Base-by-base conservation (phyloP, 2,888 invertebrate species). In the Ecliptopera silaceata region DNA sequence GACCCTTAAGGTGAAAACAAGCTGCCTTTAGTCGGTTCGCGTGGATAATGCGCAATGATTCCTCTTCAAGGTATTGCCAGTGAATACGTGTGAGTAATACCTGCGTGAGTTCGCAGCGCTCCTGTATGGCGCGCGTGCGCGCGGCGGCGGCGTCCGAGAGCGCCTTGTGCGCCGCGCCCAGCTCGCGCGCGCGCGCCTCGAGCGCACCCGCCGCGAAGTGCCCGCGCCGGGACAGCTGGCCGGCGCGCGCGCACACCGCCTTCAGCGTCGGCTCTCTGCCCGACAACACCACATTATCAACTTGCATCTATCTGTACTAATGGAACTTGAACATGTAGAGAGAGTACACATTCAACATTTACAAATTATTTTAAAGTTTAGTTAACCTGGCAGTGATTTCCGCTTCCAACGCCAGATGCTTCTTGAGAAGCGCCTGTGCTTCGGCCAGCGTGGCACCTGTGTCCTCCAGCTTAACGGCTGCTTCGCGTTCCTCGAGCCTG, bases 391-490 rank as follows among this genome's bases (percentile, higher is more conserved):
- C 96, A 8, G 95, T 92, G 6, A 98, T 91, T 79, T 99, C 98
- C 0, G 97, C 96, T 80, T 99, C 98, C 31, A 99, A 79, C 0
- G 96, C 95, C 76, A 97, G 95, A 75, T 99, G 98, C 82, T 98
- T 98, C 92, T 99, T 99, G 74, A 97, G 96, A 41, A 98, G 89
- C 54, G 95, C 95, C 75, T 98, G 97, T 0, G 98, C 97, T 11
- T 96, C 95, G 1, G 82, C 77, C 42, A 90, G 74, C 0, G 83
- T 77, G 11, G 75, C 62, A 32, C 87, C 89, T 1, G 59, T 74
- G 43, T 72, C 88, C 65, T 77, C 77, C 10, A 64, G 66, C 1
- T 64, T 55, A 2, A 74, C 72, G 0, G 81, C 73, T 0, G 74
- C 65, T 26, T 86, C 86, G 10, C 88, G 79, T 59, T 89, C 89